A percentile compares a stretch with the other conserved stretches of the same genome.
phyloP scores from a whole-genome alignment of 2,113 vertebrate species.

The Cottus gobio region DNA sequence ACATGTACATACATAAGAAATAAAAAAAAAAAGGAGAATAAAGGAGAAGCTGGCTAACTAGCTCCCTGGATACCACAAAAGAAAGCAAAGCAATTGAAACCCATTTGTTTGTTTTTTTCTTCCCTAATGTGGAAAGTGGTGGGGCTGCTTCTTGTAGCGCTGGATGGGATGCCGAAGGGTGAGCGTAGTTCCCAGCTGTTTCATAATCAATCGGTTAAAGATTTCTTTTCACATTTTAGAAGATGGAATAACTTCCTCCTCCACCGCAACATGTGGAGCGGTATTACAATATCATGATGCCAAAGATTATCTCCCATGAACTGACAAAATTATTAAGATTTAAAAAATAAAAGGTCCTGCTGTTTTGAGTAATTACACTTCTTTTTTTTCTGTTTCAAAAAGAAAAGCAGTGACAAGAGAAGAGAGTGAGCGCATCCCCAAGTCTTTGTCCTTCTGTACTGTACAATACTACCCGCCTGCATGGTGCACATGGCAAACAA shows the following conservation, averaged over 20 bases:
- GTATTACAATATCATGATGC: constrained; percentile 63
- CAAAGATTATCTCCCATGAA: constrained; percentile 40
- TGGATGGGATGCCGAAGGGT: constrained; percentile 20
- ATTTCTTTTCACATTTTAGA: constrained; percentile 71
- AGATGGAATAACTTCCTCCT: constrained; percentile 57
- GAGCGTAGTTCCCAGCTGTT: constrained; percentile 29
- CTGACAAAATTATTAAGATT: constrained; percentile 35
- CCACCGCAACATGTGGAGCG: constrained; percentile 55
- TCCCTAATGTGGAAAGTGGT: not conserved
- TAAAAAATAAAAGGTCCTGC: constrained; percentile 59
- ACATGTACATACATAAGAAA: constrained; percentile 57
- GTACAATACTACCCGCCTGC: constrained; percentile 83
- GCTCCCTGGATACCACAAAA: constrained; percentile 54
- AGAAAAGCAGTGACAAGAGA: constrained; percentile 69
- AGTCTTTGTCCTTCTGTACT: constrained; percentile 82
- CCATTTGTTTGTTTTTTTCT: not conserved
- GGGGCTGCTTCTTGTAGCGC: constrained; percentile 37
- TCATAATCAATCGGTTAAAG: constrained; percentile 46
- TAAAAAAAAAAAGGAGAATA: constrained; percentile 41
- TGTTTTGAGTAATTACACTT: constrained; percentile 63
- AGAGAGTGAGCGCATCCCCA: constrained; percentile 65
- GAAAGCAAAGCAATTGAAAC: constrained; percentile 45
- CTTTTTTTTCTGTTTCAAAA: constrained; percentile 41
- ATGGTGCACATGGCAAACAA: constrained; percentile 79
- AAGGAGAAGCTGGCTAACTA: constrained; percentile 48